Evolutionary conservation across 2,113 vertebrate species (phyloP), one percentile per base, ranked within the genome.

Genomic region (Choloepus hoffmanni): DNA sequence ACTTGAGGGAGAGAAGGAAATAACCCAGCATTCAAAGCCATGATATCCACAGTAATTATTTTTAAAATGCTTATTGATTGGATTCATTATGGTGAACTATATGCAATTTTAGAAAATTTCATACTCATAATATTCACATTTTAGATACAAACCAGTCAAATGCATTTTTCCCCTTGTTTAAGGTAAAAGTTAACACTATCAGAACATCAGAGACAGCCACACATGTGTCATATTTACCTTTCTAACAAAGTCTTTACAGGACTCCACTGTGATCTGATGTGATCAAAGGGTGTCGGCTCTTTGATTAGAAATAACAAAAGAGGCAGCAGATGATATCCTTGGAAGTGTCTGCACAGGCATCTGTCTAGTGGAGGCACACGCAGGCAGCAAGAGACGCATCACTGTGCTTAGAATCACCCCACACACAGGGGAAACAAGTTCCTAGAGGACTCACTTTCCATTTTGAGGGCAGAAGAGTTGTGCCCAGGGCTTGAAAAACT

Each of bases 231-330:
- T 45, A 81, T 40, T 77, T 92, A 58, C 90, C 55, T 91, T 92
- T 62, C 83, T 70, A 87, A 72, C 60, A 36, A 89, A 89, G 45
- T 83, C 53, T 88, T 90, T 90, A 89, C 48, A 45, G 65, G 67
- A 50, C 36, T 50, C 43, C 65, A 24, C 92, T 93, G 40, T 95
- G 92, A 97, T 95, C 93, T 86, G 76, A 91, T 10, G 1, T 43
- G 74, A 96, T 97, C 91, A 97, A 97, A 98, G 89, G 10, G 19
- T 89, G 68, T 72, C 13, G 0, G 40, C n/a, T 73, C 92, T 97
- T 97, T 95, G 93, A 95, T 79, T 58, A 67, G 68, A 91, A 95
- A 94, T 91, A 90, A 95, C 81, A 95, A 58, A 95, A 94, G 50
- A 83, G 40, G 21, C 67, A 33, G 79, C 78, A 72, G 95, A 72